Percentiles rank a stretch among this genome's conserved stretches.
These are phyloP conservation scores for Callipepla squamata DNA, from an alignment of 2,113 vertebrate genomes.

Conservation along the genomic window DNA sequence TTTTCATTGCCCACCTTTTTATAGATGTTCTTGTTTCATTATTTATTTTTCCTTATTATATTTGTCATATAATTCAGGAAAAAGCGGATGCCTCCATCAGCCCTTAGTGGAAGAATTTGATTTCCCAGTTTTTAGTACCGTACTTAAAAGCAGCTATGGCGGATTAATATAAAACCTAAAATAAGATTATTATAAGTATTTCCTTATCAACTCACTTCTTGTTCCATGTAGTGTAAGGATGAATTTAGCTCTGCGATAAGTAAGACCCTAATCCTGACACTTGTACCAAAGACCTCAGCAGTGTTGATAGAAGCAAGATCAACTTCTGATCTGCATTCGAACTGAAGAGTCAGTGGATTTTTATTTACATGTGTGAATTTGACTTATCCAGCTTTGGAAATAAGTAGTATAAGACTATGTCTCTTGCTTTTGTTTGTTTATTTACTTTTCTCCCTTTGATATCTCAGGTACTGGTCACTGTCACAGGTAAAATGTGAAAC, in stretches of 20 bases:
- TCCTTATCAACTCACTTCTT: neutral
- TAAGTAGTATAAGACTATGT: neutral
- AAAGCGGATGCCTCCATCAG: neutral
- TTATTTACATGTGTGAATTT: neutral
- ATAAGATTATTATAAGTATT: neutral
- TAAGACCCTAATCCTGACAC: neutral
- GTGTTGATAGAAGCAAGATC: neutral
- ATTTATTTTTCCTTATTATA: neutral
- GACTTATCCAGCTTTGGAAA: neutral
- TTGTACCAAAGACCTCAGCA: neutral
- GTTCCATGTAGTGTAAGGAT: neutral
- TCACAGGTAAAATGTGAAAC: neutral
- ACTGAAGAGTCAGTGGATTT: neutral
- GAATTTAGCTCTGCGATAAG: neutral
- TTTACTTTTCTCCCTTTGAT: neutral
- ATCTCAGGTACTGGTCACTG: neutral
- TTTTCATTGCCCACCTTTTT: slow-evolving; percentile 1
- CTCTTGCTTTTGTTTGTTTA: neutral
- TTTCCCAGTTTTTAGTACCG: neutral
- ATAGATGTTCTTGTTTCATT: neutral
- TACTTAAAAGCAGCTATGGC: neutral
- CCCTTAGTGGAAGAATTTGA: neutral
- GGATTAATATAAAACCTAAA: slow-evolving; percentile 20
- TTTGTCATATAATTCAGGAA: neutral
- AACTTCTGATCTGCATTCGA: slow-evolving; percentile 1